Base-by-base conservation (phyloP, 2,113 vertebrate species). In the Petroica traversi region DNA sequence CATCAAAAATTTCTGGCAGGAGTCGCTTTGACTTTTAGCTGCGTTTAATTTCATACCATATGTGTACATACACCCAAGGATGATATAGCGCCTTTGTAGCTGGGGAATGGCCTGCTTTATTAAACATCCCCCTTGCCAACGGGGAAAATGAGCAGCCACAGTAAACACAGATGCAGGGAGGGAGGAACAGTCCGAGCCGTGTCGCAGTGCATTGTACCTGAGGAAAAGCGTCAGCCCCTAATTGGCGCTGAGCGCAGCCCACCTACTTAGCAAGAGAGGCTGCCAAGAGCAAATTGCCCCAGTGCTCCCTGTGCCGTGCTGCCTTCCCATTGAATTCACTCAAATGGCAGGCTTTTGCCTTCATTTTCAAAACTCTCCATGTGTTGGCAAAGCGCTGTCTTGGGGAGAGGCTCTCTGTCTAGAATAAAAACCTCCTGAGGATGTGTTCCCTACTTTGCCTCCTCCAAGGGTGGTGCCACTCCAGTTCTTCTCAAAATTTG, bases 231-330 rank as follows among this genome's bases (percentile, higher is more conserved):
- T 77, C 93, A 77, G 14, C 87, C 94, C 87, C 81, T 96, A 94
- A 95, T 93, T 92, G 94, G 94, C 85, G 55, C 88, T 51, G 94
- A 96, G 59, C 29, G 72, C 90, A 90, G 95, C 95, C 92, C 94
- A 95, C 93, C 96, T 84, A 90, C 93, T 88, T 96, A 95, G 94
- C 43, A 24, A 92, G 72, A 84, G 40, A 77, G 90, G 67, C 94
- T 97, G 94, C 96, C 94, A 95, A 88, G 74, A 96, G 92, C 94
- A 96, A 93, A 93, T 94, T 86, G 88, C 90, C 82, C 95, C 31
- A 1, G 90, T 84, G 95, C 88, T 96, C 85, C 12, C 2, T 43
- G 78, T 1, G 6, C 88, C 5, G 79, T 13, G 16, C 94, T 93
- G 88, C 95, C 93, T 94, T 92, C 85, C 94, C 82, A 80, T 92